Conservation (phyloP, 2,888 invertebrate species). For the Aporophyla nigra region DNA sequence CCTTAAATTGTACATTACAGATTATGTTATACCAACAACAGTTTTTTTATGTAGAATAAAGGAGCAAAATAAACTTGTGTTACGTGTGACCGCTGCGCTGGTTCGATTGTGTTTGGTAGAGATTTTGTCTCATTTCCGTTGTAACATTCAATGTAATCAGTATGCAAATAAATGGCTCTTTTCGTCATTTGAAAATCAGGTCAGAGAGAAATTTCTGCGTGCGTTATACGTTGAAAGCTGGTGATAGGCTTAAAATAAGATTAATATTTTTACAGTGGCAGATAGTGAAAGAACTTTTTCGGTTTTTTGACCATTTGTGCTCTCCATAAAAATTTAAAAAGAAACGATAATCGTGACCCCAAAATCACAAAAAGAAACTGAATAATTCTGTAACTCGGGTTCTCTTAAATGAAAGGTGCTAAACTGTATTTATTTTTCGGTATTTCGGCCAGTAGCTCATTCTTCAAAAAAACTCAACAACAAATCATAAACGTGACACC, state of each 20-base stretch:
- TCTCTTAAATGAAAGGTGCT: background rate
- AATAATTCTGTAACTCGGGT: too few species aligned
- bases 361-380: too few species aligned
- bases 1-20: too few species aligned
- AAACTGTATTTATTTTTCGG: background rate
- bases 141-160: too few species aligned
- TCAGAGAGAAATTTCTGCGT: too few species aligned
- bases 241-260: background rate
- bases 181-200: background rate
- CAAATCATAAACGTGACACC: conserved; percentile 15
- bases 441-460: background rate
- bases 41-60: too few species aligned
- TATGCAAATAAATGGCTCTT: background rate
- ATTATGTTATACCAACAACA: too few species aligned
- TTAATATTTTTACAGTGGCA: too few species aligned
- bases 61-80: background rate
- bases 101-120: background rate
- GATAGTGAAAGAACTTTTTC: too few species aligned
- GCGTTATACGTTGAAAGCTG: background rate
- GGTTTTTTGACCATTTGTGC: too few species aligned
- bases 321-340: too few species aligned
- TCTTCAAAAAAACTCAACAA: background rate
- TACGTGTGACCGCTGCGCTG: background rate
- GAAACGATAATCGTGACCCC: too few species aligned
- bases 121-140: background rate